phyloP scores from a whole-genome alignment of 1,140 invertebrate genomes.

The Drosophila repletoides region DNA sequence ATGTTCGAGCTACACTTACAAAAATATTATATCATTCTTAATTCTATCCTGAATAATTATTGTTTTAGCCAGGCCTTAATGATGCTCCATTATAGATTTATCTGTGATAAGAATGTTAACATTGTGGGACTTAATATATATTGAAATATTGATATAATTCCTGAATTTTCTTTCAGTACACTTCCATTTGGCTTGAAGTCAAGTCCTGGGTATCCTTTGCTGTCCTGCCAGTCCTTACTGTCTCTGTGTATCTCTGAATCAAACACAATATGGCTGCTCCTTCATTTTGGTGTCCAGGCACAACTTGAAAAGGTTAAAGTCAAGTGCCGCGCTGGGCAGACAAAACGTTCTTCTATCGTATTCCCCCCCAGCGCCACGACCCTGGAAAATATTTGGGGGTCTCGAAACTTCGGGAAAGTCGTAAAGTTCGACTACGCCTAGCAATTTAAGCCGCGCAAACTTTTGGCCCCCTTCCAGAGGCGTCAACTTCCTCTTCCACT shows the following conservation, averaged over 20 bases:
- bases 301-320: constrained; percentile 49
- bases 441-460: constrained; percentile 44
- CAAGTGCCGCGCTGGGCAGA: constrained; percentile 38
- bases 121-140: no score
- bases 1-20: not conserved
- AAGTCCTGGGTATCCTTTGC: constrained; percentile 32
- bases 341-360: constrained; percentile 13
- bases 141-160: no score
- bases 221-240: not conserved
- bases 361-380: not conserved
- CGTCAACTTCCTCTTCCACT: constrained; percentile 29
- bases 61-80: no score
- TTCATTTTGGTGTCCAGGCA: not conserved
- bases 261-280: constrained; percentile 32
- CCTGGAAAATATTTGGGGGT: no score
- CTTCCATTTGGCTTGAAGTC: constrained; percentile 41
- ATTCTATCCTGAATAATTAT: no score
- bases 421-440: constrained; percentile 50
- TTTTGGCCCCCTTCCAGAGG: constrained; percentile 32
- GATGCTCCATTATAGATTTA: no score
- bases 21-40: no score
- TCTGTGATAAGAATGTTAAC: no score
- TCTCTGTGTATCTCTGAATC: constrained; percentile 16
- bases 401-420: constrained; percentile 48
- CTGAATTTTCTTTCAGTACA: not conserved